These are phyloP conservation scores for Sicus ferrugineus DNA, from an alignment of 2,888 invertebrate species.

Conservation along the genomic window DNA sequence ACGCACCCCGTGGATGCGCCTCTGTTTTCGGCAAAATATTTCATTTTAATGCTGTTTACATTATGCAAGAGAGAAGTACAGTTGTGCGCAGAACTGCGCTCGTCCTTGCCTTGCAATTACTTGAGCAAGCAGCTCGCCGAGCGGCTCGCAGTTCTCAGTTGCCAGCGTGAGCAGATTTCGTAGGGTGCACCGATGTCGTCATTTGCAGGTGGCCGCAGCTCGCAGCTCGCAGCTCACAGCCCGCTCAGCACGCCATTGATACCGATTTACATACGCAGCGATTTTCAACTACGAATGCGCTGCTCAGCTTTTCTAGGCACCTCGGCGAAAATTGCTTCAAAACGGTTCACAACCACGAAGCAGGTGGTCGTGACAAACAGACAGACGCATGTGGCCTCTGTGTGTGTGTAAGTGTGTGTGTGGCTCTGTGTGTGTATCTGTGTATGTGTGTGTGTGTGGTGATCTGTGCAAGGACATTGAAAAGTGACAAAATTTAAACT, in stretches of 20 bases:
- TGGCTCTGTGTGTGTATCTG: no score
- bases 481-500: no score
- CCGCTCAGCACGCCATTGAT: background rate
- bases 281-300: background rate
- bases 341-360: background rate
- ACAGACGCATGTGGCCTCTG: background rate
- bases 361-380: background rate
- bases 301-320: background rate
- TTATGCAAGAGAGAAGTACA: slow-evolving; percentile 21
- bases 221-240: background rate
- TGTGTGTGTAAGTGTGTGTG: no score
- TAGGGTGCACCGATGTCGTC: background rate
- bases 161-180: background rate
- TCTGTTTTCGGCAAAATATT: slow-evolving; percentile 8
- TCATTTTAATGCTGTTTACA: slow-evolving; percentile 25
- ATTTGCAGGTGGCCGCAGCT: background rate
- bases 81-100: slow-evolving; percentile 20
- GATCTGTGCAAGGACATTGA: no score
- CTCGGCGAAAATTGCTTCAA: background rate
- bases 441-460: no score
- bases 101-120: slow-evolving; percentile 22
- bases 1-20: background rate
- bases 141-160: background rate
- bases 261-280: background rate
- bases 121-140: slow-evolving; percentile 20